Evolutionary conservation across 2,113 vertebrate species (phyloP), one percentile per base, ranked within the genome.

Genomic region (Prolemur simus): DNA sequence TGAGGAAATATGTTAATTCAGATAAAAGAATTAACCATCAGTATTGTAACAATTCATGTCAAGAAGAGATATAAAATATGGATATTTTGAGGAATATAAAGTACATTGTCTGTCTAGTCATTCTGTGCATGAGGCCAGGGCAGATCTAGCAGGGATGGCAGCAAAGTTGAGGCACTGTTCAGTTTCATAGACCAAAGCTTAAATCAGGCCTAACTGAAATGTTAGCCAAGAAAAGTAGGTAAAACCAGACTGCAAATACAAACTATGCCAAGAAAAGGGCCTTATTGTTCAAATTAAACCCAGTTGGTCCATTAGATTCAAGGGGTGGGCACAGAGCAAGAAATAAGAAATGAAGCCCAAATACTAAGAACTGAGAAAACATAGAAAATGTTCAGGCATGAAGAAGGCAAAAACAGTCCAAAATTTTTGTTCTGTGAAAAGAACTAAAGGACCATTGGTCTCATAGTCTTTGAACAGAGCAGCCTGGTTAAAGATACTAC

Each of bases 281-380:
- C 23, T 94, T 83, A 52, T 60, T 64, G 45, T 85, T 90, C 63
- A 60, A 37, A 64, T 81, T 93, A 82, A 95, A 94, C n/a, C 49
- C 83, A 87, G 5, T 71, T 58, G 47, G 86, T 66, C 88, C 45
- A 39, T 92, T 42, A 84, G 7, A 12, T 84, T 90, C 32, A 63
- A 76, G 27, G 37, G 1, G 13, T 52, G 32, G 71, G 18, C 32
- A 23, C 56, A 92, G 45, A 91, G 58, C 68, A 93, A 14, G 37
- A 96, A 88, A 66, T 91, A 87, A 76, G 32, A 93, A 91, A 85
- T 88, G 54, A 94, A 92, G 39, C 32, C 42, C 66, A 84, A 58
- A 88, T 91, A 88, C 20, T 83, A 83, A 83, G 73, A 74, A 88
- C 64, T 63, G 37, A 96, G 68, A 58, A 78, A 66, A 87, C 68